A percentile compares a stretch with the other conserved stretches of the same genome.
These are phyloP conservation scores for Proctacanthus coquilletti DNA, from an alignment of 1,140 invertebrate species.

Conservation along the genomic window DNA sequence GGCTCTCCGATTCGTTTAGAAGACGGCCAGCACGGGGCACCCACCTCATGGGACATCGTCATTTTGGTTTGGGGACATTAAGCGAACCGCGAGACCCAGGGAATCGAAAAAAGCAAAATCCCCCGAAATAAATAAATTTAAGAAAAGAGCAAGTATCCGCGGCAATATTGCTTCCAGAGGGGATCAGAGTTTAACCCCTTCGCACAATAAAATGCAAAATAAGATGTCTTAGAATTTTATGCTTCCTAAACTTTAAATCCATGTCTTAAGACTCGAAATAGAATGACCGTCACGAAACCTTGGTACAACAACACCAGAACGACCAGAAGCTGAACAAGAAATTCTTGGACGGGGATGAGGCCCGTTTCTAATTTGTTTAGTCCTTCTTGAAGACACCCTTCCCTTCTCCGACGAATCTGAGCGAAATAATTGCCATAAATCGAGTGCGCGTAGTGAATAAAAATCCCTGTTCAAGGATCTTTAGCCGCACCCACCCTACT, in stretches of 20 bases:
- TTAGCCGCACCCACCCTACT: too few relatives aligned
- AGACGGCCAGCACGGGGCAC: too few relatives aligned
- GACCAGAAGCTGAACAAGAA: too few relatives aligned
- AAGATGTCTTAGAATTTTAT: conserved; percentile 1
- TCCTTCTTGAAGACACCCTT: too few relatives aligned
- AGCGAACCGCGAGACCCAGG: too few relatives aligned
- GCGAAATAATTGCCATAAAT: background rate
- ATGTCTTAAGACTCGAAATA: conserved; percentile 6
- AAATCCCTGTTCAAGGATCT: background rate
- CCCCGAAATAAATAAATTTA: background rate
- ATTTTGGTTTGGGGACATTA: too few relatives aligned
- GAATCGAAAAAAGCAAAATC: too few relatives aligned
- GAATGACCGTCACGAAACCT: conserved; percentile 7
- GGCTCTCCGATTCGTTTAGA: too few relatives aligned
- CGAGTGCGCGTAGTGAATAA: background rate
- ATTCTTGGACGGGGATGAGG: too few relatives aligned
- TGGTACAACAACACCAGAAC: too few relatives aligned
- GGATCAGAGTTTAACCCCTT: conserved; percentile 4
- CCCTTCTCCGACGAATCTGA: background rate
- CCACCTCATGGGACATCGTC: too few relatives aligned
- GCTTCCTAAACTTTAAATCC: conserved; percentile 1
- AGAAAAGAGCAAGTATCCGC: background rate
- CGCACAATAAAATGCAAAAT: conserved; percentile 3
- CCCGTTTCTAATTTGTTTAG: background rate
- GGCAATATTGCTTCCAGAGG: background rate